Evolutionary conservation across 2,113 vertebrate species (phyloP), one percentile per base, ranked within the genome.

Genomic region (Dipodomys stephensi): DNA sequence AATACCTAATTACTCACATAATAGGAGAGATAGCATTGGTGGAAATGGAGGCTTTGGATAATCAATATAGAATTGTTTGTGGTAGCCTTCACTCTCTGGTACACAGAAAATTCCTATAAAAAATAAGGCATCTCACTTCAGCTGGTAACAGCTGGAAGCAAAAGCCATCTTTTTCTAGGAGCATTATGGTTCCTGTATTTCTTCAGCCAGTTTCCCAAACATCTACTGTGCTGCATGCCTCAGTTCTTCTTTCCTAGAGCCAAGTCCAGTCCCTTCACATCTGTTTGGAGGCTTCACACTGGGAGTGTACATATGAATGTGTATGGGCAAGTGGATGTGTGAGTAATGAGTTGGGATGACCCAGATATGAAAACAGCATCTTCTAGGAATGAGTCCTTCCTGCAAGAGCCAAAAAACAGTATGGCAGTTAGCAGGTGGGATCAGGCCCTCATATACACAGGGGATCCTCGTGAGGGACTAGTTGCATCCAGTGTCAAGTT

Each of bases 1-100:
- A 74, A 76, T 83, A 49, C 27, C 76, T 82, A 90, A 16, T 84
- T 60, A 46, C 27, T 86, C 80, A 62, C 74, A 44, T 74, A 27
- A 27, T 30, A 89, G 62, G 32, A 90, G 32, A 90, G 53, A 62
- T 7, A 71, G 65, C 60, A 83, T 80, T 57, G 62, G 60, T 87
- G 39, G 87, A 79, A 71, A 90, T 67, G 82, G 44, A 82, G 83
- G 68, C 23, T 20, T 18, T 94, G 16, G 32, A 65, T 65, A 91
- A 89, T 89, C 39, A 77, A 78, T 93, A 69, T 2, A 69, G 69
- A 4, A n/a, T 8, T 89, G n/a, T 89, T 69, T 77, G 23, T 82
- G 87, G 39, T 12, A 78, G 30, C 67, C n/a, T 81, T 73, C 44
- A 9, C 22, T 78, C 49, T 77, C 73, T 30, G 44, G 8, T 28